phyloP scores from a whole-genome alignment of 2,113 vertebrate genomes.

The Peromyscus maniculatus region DNA sequence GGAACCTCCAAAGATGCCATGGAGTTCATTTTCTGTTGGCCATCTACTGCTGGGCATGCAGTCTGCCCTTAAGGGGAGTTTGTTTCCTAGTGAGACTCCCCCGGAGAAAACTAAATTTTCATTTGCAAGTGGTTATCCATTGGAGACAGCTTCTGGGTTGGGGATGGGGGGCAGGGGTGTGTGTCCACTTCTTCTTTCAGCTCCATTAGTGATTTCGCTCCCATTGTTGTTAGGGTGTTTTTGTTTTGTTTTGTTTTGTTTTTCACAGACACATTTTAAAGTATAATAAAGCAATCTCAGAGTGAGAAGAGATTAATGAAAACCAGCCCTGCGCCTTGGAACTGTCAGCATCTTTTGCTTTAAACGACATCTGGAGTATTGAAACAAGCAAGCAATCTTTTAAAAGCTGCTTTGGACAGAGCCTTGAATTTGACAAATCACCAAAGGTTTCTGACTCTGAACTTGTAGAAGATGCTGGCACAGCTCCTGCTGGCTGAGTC shows the following conservation, averaged over 20 bases:
- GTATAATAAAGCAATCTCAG: slow-evolving; percentile 39
- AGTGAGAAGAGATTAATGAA: slow-evolving; percentile 61
- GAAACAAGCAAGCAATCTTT: slow-evolving; percentile 48
- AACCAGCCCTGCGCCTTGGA: background rate
- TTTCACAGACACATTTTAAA: slow-evolving; percentile 48
- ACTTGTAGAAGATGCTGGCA: background rate
- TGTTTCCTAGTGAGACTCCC: background rate
- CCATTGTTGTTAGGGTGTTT: background rate
- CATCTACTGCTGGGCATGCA: background rate
- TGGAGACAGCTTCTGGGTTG: too few species aligned
- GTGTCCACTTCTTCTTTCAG: background rate
- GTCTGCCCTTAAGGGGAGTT: background rate
- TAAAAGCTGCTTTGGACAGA: slow-evolving; percentile 46
- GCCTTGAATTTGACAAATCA: background rate
- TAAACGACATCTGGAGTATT: background rate
- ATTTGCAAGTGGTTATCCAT: background rate
- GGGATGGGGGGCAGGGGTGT: too few species aligned
- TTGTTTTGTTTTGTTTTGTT: background rate
- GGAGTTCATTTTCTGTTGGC: background rate
- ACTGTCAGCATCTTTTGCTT: slow-evolving; percentile 28
- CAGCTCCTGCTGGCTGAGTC: background rate
- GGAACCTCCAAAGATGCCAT: background rate
- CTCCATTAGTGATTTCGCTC: slow-evolving; percentile 63
- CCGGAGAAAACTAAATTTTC: background rate
- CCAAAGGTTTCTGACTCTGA: background rate